A percentile compares a stretch with the other conserved stretches of the same genome.
These are phyloP conservation scores for Circaetus gallicus DNA, from an alignment of 2,113 vertebrate species.

Conservation along the genomic window DNA sequence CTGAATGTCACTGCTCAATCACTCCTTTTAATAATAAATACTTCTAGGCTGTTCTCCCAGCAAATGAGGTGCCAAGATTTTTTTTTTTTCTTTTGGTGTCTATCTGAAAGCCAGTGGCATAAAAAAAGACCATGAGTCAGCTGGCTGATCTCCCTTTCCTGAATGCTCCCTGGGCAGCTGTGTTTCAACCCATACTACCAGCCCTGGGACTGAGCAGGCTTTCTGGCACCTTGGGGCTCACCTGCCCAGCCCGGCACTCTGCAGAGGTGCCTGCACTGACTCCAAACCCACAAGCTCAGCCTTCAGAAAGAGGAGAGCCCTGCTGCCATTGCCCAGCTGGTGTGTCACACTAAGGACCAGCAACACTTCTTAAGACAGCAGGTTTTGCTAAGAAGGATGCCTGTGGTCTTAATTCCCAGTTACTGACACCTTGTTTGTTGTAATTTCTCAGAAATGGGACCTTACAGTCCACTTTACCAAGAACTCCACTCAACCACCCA, in stretches of 20 bases:
- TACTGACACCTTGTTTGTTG: not conserved
- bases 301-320: not conserved
- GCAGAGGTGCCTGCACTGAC: not conserved
- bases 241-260: not conserved
- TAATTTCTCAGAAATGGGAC: not conserved
- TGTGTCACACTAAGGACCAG: not conserved
- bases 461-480: not conserved
- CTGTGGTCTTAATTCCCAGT: not conserved
- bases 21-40: conserved; percentile 35
- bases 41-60: conserved; percentile 27
- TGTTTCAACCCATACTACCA: not conserved
- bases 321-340: not conserved
- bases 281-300: not conserved
- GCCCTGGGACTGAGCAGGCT: not conserved
- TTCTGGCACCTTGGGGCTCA: not conserved
- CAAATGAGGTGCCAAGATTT: not conserved
- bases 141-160: not conserved
- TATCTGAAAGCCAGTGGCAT: conserved; percentile 30
- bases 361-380: not conserved
- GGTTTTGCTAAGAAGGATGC: not conserved
- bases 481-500: not conserved
- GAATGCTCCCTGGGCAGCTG: not conserved
- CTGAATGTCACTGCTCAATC: conserved; percentile 17
- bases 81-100: not conserved
- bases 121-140: conserved; percentile 21